These are phyloP conservation scores for Periphyllus acericola DNA, from an alignment of 2,888 invertebrate genomes.

Conservation along the genomic window DNA sequence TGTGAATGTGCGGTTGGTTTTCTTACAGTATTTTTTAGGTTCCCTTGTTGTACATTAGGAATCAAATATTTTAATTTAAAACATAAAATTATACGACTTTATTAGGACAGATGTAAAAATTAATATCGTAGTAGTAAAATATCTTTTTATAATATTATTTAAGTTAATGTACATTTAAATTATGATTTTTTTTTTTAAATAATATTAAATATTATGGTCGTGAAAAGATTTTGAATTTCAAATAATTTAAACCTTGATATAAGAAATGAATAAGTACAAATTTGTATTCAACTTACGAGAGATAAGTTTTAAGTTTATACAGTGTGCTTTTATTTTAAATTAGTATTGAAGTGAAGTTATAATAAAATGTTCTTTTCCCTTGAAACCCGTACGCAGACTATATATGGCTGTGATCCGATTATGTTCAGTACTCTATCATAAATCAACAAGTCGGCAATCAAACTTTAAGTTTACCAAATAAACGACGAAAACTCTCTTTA, in stretches of 20 bases:
- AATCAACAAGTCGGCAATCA: constrained; percentile 11
- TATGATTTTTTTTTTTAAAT: too few relatives aligned
- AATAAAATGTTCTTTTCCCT: background rate
- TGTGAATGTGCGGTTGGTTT: too few relatives aligned
- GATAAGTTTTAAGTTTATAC: background rate
- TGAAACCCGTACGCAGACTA: background rate
- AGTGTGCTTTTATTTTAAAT: background rate
- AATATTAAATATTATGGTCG: background rate
- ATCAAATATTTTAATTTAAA: too few relatives aligned
- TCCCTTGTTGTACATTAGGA: too few relatives aligned
- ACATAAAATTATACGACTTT: too few relatives aligned
- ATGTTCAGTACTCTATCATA: background rate
- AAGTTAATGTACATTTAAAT: too few relatives aligned
- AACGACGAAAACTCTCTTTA: background rate
- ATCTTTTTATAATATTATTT: too few relatives aligned
- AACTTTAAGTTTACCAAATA: constrained; percentile 12
- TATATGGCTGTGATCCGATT: constrained; percentile 7
- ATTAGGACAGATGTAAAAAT: too few relatives aligned
- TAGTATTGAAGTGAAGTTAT: background rate
- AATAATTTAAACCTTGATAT: background rate
- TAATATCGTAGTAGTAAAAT: too few relatives aligned
- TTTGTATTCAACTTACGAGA: background rate
- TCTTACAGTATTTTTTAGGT: too few relatives aligned
- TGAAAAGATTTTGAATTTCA: background rate
- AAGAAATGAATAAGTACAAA: background rate